A percentile compares a stretch with the other conserved stretches of the same genome.
Evolutionary conservation across 2,797 vertebrate genomes (phyloP).

Genomic region (Enteromius paludinosus): DNA sequence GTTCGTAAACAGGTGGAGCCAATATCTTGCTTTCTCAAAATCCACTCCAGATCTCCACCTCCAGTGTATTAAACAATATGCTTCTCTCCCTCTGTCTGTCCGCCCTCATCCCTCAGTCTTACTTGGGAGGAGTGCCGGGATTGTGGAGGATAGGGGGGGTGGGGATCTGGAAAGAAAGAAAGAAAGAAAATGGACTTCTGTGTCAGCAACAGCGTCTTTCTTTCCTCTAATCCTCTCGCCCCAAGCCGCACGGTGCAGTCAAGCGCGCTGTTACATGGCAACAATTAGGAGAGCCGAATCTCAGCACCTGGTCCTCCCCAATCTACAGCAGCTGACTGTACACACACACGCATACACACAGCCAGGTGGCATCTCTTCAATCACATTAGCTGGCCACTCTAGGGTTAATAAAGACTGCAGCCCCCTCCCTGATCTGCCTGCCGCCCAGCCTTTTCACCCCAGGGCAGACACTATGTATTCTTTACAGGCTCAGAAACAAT

Average conservation of each 20-base stretch:
- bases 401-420: constrained; percentile 84
- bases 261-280: constrained; percentile 82
- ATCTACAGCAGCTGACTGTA: constrained; percentile 81
- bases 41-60: constrained; percentile 63
- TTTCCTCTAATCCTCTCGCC: constrained; percentile 72
- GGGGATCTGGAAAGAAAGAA: constrained; percentile 55
- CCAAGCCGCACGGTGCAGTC: constrained; percentile 79
- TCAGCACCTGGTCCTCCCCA: constrained; percentile 84
- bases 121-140: constrained; percentile 26
- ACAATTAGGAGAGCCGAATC: constrained; percentile 80
- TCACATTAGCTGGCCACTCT: constrained; percentile 84
- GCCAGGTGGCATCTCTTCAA: constrained; percentile 89
- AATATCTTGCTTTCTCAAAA: constrained; percentile 41
- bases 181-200: constrained; percentile 73
- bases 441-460: constrained; percentile 57
- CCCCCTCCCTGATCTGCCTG: constrained; percentile 57
- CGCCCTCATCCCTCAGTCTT: constrained; percentile 27
- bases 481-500: constrained; percentile 77
- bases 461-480: constrained; percentile 73
- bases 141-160: constrained; percentile 22
- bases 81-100: constrained; percentile 50
- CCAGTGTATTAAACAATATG: constrained; percentile 53
- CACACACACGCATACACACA: constrained; percentile 55
- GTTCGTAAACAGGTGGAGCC: constrained; percentile 60
- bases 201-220: constrained; percentile 75